A percentile compares a stretch with the other conserved stretches of the same genome.
These are phyloP conservation scores for Ispidina lecontei DNA, from an alignment of 2,797 vertebrate species.

Conservation along the genomic window DNA sequence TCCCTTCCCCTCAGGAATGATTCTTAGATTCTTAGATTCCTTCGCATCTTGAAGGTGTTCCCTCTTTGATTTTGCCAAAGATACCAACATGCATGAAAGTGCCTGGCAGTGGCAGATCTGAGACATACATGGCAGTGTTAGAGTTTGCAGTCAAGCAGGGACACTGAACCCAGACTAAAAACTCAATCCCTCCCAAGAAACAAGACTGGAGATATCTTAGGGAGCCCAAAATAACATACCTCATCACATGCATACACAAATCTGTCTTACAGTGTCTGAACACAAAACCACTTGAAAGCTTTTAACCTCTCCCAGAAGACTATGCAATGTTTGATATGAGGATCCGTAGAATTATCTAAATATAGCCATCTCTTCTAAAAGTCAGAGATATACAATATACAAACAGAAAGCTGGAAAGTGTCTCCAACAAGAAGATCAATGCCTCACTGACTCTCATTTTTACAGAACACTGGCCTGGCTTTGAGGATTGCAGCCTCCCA, in stretches of 20 bases:
- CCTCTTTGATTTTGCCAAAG: not conserved
- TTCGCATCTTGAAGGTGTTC: not conserved
- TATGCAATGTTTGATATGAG: not conserved
- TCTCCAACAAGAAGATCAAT: not conserved
- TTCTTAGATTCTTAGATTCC: not conserved
- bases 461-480: not conserved
- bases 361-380: not conserved
- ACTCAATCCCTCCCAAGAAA: not conserved
- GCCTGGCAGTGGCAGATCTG: not conserved
- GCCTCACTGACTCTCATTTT: not conserved
- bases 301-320: not conserved
- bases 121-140: not conserved
- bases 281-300: not conserved
- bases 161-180: not conserved
- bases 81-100: slow-evolving; percentile 10
- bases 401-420: not conserved
- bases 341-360: not conserved
- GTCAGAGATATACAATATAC: not conserved
- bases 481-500: not conserved
- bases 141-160: not conserved
- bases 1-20: not conserved
- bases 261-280: not conserved
- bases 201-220: not conserved
- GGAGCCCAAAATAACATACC: not conserved
- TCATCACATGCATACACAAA: not conserved